Percentiles rank a stretch among this genome's conserved stretches.
Evolutionary conservation across 2,888 invertebrate genomes (phyloP).

Genomic region (Hoplodrina blanda): DNA sequence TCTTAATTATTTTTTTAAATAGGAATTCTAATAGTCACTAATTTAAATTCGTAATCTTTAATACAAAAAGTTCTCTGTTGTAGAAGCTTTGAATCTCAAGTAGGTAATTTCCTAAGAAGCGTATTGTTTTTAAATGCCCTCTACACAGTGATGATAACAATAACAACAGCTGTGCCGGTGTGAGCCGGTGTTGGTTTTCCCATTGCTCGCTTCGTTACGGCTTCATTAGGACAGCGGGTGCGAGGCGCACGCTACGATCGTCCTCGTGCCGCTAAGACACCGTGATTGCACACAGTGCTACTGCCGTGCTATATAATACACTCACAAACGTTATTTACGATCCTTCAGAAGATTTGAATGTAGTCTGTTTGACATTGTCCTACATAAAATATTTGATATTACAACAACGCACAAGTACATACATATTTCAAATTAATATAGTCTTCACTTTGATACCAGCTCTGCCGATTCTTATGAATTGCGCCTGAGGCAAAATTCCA

Average conservation of each 20-base stretch:
- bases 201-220: slow-evolving; percentile 82
- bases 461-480: slow-evolving; percentile 33
- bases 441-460: slow-evolving; percentile 10
- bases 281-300: slow-evolving; percentile 52
- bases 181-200: slow-evolving; percentile 79
- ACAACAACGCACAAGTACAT: slow-evolving; percentile 14
- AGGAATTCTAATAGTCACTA: slow-evolving; percentile 1
- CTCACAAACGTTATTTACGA: slow-evolving; percentile 2
- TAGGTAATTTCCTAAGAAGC: slow-evolving; percentile 68
- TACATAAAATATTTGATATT: slow-evolving; percentile 12
- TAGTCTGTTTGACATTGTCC: slow-evolving; percentile 19
- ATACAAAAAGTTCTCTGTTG: slow-evolving; percentile 47
- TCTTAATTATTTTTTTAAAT: background rate
- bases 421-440: slow-evolving; percentile 18
- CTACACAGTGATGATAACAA: slow-evolving; percentile 79
- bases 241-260: slow-evolving; percentile 58
- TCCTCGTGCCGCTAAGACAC: slow-evolving; percentile 48
- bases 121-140: slow-evolving; percentile 73
- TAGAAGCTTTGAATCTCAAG: slow-evolving; percentile 63
- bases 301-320: slow-evolving; percentile 31
- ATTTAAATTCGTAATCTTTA: slow-evolving; percentile 30
- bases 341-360: slow-evolving; percentile 4
- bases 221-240: slow-evolving; percentile 83
- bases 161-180: slow-evolving; percentile 81
- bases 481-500: slow-evolving; percentile 60